Conservation (phyloP, 2,113 vertebrate species). For the Lophotis ruficrista region DNA sequence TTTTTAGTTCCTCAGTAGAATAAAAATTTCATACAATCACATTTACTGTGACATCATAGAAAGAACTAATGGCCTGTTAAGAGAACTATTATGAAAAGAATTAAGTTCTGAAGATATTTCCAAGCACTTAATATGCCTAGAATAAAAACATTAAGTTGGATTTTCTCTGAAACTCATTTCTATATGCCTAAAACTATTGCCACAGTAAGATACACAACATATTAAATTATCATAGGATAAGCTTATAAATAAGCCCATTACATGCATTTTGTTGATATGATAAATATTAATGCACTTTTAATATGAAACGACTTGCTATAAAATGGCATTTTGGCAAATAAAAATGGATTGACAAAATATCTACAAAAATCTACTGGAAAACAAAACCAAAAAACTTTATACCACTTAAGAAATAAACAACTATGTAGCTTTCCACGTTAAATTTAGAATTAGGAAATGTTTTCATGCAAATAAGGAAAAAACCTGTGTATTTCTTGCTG, state of each 20-base stretch:
- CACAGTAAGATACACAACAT: neutral
- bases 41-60: neutral
- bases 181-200: neutral
- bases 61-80: neutral
- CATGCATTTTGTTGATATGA: neutral
- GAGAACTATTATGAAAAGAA: neutral
- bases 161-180: neutral
- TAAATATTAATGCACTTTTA: neutral
- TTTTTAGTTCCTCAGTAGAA: neutral
- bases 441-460: neutral
- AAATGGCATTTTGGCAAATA: neutral
- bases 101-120: neutral
- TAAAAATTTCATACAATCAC: neutral
- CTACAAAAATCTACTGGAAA: neutral
- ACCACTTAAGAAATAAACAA: neutral
- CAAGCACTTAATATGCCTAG: neutral
- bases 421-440: neutral
- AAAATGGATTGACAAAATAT: neutral
- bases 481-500: neutral
- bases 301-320: neutral
- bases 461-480: neutral
- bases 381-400: neutral
- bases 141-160: neutral
- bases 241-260: neutral
- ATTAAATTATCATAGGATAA: neutral